These are phyloP conservation scores for Arvicanthis niloticus DNA, from an alignment of 2,113 vertebrate species.

Conservation along the genomic window DNA sequence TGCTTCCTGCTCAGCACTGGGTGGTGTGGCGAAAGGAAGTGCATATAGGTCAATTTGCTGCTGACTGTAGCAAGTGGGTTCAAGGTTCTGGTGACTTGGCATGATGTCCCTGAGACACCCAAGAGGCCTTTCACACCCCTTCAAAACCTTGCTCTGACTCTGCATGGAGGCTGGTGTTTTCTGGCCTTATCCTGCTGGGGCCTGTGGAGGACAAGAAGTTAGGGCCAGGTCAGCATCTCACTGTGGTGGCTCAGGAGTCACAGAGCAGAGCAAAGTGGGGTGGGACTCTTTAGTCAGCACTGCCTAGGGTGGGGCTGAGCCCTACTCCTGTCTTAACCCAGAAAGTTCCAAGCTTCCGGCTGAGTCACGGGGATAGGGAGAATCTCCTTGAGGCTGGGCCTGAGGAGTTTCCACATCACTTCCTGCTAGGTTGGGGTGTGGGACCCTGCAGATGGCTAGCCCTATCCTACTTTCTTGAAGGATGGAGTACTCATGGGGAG, in stretches of 20 bases:
- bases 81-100: conserved; percentile 14
- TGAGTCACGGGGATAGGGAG: conserved; percentile 64
- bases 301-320: conserved; percentile 19
- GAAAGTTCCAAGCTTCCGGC: conserved; percentile 40
- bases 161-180: background rate
- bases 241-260: background rate
- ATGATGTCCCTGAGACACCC: background rate
- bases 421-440: conserved; percentile 28
- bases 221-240: conserved; percentile 59
- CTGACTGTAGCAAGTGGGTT: background rate
- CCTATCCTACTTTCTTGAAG: background rate
- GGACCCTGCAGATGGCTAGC: background rate
- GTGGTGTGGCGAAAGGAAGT: background rate
- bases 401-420: conserved; percentile 45
- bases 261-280: conserved; percentile 35
- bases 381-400: conserved; percentile 33
- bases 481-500: background rate
- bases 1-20: background rate
- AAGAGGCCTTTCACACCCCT: background rate
- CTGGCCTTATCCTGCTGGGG: conserved; percentile 28
- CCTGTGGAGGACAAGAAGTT: background rate
- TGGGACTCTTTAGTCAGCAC: conserved; percentile 71
- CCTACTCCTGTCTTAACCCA: conserved; percentile 10
- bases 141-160: background rate
- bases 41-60: background rate